Conservation (phyloP, 2,888 invertebrate species). For the Leptura quadrifasciata region DNA sequence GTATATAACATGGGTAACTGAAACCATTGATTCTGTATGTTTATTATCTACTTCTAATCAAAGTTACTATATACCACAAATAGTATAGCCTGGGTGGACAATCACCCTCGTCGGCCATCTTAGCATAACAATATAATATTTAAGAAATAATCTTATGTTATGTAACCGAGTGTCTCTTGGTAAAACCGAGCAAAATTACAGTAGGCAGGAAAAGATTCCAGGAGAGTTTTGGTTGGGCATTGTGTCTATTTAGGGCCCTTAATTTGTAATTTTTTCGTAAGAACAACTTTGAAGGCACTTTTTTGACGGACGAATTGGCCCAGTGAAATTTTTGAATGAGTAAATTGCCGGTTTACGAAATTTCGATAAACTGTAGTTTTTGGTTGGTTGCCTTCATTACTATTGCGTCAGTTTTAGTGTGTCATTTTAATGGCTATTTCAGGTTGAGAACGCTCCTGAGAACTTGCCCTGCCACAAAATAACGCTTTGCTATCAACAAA, state of each 20-base stretch:
- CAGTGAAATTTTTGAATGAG: constrained; percentile 84
- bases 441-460: constrained; percentile 81
- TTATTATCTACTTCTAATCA: constrained; percentile 75
- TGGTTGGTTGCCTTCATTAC: constrained; percentile 84
- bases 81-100: constrained; percentile 70
- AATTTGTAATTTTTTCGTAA: constrained; percentile 87
- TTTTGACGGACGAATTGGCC: constrained; percentile 96
- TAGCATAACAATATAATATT: constrained; percentile 75
- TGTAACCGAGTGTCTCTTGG: constrained; percentile 75
- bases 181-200: constrained; percentile 68
- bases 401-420: constrained; percentile 87
- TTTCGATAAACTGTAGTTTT: constrained; percentile 73
- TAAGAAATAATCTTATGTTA: constrained; percentile 75
- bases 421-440: constrained; percentile 81
- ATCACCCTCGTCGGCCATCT: constrained; percentile 70
- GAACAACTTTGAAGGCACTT: constrained; percentile 97
- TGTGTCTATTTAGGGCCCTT: constrained; percentile 93
- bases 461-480: constrained; percentile 64
- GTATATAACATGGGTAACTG: constrained; percentile 73
- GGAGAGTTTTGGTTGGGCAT: constrained; percentile 80
- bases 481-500: constrained; percentile 44
- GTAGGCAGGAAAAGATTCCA: constrained; percentile 69
- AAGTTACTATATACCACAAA: constrained; percentile 76
- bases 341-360: constrained; percentile 72
- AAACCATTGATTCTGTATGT: constrained; percentile 75